Conservation (phyloP, 2,113 vertebrate species). For the Agapornis roseicollis region DNA sequence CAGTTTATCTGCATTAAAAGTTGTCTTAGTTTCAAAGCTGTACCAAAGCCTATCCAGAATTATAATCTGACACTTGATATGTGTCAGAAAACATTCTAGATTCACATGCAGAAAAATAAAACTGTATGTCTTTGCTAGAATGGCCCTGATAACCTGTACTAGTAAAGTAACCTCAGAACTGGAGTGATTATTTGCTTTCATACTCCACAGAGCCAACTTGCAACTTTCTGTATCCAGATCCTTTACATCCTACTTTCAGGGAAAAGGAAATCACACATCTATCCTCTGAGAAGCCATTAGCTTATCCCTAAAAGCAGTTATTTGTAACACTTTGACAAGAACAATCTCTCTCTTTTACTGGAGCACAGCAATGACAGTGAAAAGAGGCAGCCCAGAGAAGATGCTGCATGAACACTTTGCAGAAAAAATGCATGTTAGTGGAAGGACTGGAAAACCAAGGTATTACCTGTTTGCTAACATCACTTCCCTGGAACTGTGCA, state of each 20-base stretch:
- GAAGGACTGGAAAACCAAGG: background rate
- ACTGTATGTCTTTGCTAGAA: background rate
- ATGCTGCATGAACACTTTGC: background rate
- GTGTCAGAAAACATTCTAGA: background rate
- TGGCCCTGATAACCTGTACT: background rate
- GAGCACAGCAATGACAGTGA: background rate
- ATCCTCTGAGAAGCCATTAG: background rate
- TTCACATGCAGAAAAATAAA: background rate
- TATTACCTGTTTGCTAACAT: background rate
- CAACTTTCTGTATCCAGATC: background rate
- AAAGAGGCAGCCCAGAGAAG: background rate
- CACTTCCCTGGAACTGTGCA: too few species aligned
- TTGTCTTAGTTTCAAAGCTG: background rate
- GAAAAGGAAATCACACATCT: background rate
- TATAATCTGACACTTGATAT: background rate
- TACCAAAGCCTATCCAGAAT: background rate
- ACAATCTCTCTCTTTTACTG: background rate
- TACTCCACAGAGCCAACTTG: background rate
- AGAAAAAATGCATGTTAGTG: background rate
- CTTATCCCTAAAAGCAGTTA: background rate
- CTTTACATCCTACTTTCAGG: background rate
- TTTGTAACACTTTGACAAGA: background rate
- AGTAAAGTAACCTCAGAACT: background rate
- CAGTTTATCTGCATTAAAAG: background rate
- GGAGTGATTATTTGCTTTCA: background rate